These are phyloP conservation scores for Benitochromis conjunctus DNA, from an alignment of 2,113 vertebrate genomes.

Conservation along the genomic window DNA sequence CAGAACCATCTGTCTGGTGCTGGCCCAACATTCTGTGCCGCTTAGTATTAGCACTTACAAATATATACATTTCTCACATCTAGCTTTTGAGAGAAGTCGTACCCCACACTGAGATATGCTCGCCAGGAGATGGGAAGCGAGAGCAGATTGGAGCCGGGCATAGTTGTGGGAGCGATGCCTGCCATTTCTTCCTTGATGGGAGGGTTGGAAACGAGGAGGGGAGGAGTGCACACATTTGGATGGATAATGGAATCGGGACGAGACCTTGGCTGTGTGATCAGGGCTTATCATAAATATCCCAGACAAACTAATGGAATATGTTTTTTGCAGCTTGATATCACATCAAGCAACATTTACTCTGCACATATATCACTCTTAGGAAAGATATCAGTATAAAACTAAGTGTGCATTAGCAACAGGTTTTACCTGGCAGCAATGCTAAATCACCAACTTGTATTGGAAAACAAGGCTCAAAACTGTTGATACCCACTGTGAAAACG, in stretches of 20 bases:
- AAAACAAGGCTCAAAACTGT: neutral
- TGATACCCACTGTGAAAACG: neutral
- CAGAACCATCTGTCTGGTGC: slow-evolving; percentile 72
- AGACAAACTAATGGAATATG: slow-evolving; percentile 39
- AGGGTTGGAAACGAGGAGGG: neutral
- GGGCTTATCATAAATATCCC: neutral
- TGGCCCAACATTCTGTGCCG: slow-evolving; percentile 50
- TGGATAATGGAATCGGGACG: slow-evolving; percentile 32
- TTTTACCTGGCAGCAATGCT: neutral
- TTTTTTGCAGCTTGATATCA: slow-evolving; percentile 42
- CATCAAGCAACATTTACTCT: slow-evolving; percentile 39
- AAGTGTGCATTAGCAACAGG: slow-evolving; percentile 13
- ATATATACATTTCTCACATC: slow-evolving; percentile 70
- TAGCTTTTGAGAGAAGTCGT: slow-evolving; percentile 37
- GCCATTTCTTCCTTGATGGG: slow-evolving; percentile 17
- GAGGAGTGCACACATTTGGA: neutral
- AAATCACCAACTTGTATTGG: neutral
- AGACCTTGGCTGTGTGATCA: slow-evolving; percentile 36
- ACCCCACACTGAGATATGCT: slow-evolving; percentile 33
- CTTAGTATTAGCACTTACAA: slow-evolving; percentile 66
- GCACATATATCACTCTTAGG: neutral
- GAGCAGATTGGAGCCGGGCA: slow-evolving; percentile 54
- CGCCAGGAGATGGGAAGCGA: slow-evolving; percentile 46
- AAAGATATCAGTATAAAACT: neutral
- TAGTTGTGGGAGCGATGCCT: slow-evolving; percentile 28